Evolutionary conservation across 2,113 vertebrate genomes (phyloP), one percentile per base, ranked within the genome.

Genomic region (Cheirogaleus medius): DNA sequence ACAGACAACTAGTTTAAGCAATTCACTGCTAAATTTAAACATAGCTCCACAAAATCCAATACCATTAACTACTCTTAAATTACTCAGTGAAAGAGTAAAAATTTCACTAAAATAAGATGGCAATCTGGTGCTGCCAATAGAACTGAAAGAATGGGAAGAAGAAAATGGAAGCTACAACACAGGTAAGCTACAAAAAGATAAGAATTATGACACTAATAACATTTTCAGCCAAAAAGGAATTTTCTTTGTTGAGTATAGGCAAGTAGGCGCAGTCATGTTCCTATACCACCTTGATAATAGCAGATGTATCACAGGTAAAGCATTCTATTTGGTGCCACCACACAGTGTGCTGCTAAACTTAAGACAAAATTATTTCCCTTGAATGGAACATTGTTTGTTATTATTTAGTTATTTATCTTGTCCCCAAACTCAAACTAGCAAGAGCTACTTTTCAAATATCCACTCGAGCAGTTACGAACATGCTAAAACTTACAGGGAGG

Each of bases 161-260:
- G 96, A 84, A 29, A 58, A 96, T 37, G 23, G 37, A 86, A 97
- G 39, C 68, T 29, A 76, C 6, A 93, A 74, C 25, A 76, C 42
- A 44, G 8, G 25, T 78, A 95, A 91, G 21, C 18, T 81, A 95
- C 8, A 94, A 23, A 95, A 95, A 88, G 39, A 94, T 54, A 6
- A 91, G 13, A 95, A 94, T 63, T 73, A 88, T 52, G 21, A 90
- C 20, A 88, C 52, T 63, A 87, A 34, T 37, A 88, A 56, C 18
- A 89, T 69, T 94, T 95, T 86, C n/a, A 92, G 54, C 81, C 37
- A 95, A 95, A 91, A 95, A 69, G 18, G 88, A 56, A 83, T 47
- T 76, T n/a, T 82, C 54, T 85, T 44, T 89, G 27, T n/a, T 77
- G 17, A 94, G 37, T 74, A 32, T 12, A 85, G 44, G 37, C 77